Evolutionary conservation across 2,113 vertebrate genomes (phyloP).

Genomic region (Pelvicachromis taeniatus): DNA sequence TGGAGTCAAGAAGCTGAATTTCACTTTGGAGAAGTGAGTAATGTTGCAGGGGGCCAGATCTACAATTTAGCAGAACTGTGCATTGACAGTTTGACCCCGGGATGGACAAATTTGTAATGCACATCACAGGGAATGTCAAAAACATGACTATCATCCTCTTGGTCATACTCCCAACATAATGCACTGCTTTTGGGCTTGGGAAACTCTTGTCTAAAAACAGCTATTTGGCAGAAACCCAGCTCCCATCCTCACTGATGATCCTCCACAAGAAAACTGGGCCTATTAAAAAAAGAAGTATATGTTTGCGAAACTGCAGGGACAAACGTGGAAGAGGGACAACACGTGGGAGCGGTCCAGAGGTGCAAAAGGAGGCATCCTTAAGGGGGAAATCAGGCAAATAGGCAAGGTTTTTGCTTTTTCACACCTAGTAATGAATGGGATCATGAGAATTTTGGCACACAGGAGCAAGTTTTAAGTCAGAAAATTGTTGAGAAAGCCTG

Average conservation of each 20-base stretch:
- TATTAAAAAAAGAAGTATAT: background rate
- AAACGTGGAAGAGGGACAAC: background rate
- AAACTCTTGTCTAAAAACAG: background rate
- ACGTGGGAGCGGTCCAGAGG: rapidly evolving
- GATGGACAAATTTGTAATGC: background rate
- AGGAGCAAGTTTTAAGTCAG: background rate
- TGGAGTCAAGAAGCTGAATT: background rate
- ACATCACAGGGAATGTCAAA: background rate
- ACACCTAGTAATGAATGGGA: background rate
- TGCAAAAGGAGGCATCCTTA: background rate
- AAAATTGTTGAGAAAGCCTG: background rate
- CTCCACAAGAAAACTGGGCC: background rate
- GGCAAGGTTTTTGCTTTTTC: background rate
- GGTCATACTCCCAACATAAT: background rate
- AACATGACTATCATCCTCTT: background rate
- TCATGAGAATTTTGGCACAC: background rate
- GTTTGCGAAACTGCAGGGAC: background rate
- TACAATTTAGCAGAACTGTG: background rate
- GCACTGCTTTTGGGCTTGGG: background rate
- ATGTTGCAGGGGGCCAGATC: background rate
- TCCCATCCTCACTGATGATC: background rate
- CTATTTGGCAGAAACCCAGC: background rate
- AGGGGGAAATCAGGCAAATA: background rate
- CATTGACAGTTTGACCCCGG: background rate
- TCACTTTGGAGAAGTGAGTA: background rate